A percentile compares a stretch with the other conserved stretches of the same genome.
phyloP scores from a whole-genome alignment of 2,888 invertebrate genomes.

The Campoplex nolae region DNA sequence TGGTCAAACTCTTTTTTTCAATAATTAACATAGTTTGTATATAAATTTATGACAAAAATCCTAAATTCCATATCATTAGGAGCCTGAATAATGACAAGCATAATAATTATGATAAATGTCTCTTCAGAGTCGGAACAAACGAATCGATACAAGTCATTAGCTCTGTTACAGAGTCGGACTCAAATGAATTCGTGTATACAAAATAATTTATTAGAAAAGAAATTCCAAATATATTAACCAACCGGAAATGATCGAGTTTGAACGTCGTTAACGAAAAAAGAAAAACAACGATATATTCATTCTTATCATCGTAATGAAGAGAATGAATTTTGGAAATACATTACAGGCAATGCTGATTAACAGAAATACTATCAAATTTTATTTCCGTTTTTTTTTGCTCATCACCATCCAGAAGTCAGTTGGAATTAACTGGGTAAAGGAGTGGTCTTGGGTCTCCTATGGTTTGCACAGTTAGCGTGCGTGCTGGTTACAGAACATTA shows the following conservation, averaged over 20 bases:
- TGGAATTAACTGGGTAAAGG: slow-evolving; percentile 53
- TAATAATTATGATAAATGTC: neutral
- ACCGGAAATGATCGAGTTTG: neutral
- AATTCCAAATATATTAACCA: slow-evolving; percentile 21
- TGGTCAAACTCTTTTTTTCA: neutral
- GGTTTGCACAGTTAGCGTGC: slow-evolving; percentile 52
- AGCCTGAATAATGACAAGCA: neutral
- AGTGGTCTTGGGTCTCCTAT: slow-evolving; percentile 27
- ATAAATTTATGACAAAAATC: neutral
- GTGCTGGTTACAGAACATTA: slow-evolving; percentile 69
- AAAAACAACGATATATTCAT: neutral
- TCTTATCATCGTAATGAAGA: neutral
- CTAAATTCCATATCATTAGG: neutral
- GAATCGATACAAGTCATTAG: neutral
- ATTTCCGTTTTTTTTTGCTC: slow-evolving; percentile 2
- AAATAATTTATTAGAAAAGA: neutral
- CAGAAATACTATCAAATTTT: slow-evolving; percentile 7
- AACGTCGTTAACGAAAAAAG: neutral
- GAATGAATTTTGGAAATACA: neutral
- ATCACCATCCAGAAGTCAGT: slow-evolving; percentile 25
- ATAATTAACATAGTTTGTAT: neutral
- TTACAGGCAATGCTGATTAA: slow-evolving; percentile 3
- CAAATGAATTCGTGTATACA: neutral
- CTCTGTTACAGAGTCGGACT: neutral
- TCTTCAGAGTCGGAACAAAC: neutral